Percentiles rank a stretch among this genome's conserved stretches.
phyloP scores from a whole-genome alignment of 2,888 invertebrate genomes.

The Autographa pulchrina region DNA sequence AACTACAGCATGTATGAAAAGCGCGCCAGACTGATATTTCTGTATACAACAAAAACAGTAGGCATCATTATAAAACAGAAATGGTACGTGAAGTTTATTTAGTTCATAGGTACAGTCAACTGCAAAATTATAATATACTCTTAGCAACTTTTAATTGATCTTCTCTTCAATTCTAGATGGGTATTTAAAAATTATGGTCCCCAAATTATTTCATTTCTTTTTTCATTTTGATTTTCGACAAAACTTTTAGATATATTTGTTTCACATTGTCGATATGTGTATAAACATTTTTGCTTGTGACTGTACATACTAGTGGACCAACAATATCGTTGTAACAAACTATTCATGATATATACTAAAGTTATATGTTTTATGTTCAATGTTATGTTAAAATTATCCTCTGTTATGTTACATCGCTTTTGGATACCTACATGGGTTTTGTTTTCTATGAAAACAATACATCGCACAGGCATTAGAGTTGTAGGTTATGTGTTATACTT shows the following conservation, averaged over 20 bases:
- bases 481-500: neutral
- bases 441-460: conserved; percentile 12
- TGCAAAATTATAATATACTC: too few relatives aligned
- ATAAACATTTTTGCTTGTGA: too few relatives aligned
- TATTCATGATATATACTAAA: neutral
- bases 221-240: too few relatives aligned
- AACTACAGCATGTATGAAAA: neutral
- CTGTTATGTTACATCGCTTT: conserved; percentile 17
- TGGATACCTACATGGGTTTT: neutral
- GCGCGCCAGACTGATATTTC: neutral
- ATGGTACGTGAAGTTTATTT: neutral
- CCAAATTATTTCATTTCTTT: too few relatives aligned
- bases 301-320: neutral
- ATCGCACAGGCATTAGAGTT: neutral
- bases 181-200: too few relatives aligned
- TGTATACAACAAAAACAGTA: neutral
- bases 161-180: too few relatives aligned
- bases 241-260: too few relatives aligned
- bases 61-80: neutral
- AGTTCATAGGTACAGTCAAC: neutral
- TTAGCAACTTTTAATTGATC: too few relatives aligned
- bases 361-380: conserved; percentile 5
- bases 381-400: conserved; percentile 44
- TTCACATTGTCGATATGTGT: too few relatives aligned
- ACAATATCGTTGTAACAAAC: neutral